A percentile compares a stretch with the other conserved stretches of the same genome.
Evolutionary conservation across 2,888 invertebrate species (phyloP).

Genomic region (Notodonta ziczac): DNA sequence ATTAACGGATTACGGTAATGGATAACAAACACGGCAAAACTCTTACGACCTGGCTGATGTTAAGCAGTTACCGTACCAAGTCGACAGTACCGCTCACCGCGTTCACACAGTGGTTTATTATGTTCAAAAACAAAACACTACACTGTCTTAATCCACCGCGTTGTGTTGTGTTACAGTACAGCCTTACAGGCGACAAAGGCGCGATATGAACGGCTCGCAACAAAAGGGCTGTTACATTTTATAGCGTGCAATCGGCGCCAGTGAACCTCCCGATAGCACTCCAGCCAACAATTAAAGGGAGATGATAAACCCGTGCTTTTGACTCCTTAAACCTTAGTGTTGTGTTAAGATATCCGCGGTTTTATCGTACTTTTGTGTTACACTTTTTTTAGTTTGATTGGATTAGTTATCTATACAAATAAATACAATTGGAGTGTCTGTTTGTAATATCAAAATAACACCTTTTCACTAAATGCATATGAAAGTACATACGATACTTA

Average conservation of each 20-base stretch:
- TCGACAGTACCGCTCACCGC: too few species aligned
- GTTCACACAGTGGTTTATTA: too few species aligned
- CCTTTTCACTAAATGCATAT: too few species aligned
- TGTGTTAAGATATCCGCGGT: constrained; percentile 26
- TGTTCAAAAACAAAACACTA: neutral
- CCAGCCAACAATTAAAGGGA: constrained; percentile 74
- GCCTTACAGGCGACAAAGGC: constrained; percentile 57
- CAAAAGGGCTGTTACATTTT: constrained; percentile 74
- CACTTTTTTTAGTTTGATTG: too few species aligned
- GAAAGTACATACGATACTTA: too few species aligned
- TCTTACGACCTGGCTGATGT: too few species aligned
- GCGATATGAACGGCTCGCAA: constrained; percentile 53
- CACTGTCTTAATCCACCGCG: constrained; percentile 40
- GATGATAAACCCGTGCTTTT: constrained; percentile 65
- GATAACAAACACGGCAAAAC: too few species aligned
- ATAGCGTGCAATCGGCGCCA: constrained; percentile 65
- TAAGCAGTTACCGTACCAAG: too few species aligned
- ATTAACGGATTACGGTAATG: too few species aligned
- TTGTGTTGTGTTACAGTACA: constrained; percentile 27
- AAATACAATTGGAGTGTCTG: too few species aligned
- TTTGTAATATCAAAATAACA: too few species aligned
- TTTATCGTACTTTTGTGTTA: neutral
- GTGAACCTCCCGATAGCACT: constrained; percentile 69
- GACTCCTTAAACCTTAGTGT: constrained; percentile 47
- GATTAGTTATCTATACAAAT: too few species aligned